A percentile compares a stretch with the other conserved stretches of the same genome.
Conservation (phyloP, 92 coral and sea anemone species). For the Palythoa heliodiscus region DNA sequence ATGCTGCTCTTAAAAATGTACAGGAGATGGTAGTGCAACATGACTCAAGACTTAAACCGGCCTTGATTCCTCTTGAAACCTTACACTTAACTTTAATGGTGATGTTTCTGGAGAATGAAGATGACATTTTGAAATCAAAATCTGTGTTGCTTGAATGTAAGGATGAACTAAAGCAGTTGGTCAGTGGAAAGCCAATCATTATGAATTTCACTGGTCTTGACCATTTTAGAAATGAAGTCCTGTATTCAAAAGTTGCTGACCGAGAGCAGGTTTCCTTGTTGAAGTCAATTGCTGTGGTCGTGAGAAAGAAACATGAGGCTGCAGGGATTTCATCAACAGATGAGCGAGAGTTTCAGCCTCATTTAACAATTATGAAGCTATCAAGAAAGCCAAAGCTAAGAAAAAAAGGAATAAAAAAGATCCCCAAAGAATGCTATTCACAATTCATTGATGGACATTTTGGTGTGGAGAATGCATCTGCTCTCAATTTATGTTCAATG, state of each 20-base stretch:
- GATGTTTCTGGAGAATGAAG: slow-evolving; percentile 70
- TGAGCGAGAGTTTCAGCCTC: slow-evolving; percentile 78
- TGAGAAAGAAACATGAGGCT: slow-evolving; percentile 59
- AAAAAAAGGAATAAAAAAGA: slow-evolving; percentile 74
- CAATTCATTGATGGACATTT: slow-evolving; percentile 63
- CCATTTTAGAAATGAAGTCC: slow-evolving; percentile 83
- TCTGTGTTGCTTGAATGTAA: slow-evolving; percentile 63
- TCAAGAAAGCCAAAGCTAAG: slow-evolving; percentile 70
- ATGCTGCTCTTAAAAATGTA: slow-evolving; percentile 63
- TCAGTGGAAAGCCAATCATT: slow-evolving; percentile 29
- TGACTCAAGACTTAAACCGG: slow-evolving; percentile 66
- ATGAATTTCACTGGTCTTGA: slow-evolving; percentile 82
- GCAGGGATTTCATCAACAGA: slow-evolving; percentile 73
- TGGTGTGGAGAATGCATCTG: slow-evolving; percentile 70
- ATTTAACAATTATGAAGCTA: slow-evolving; percentile 88
- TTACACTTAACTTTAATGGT: slow-evolving; percentile 92
- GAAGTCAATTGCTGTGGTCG: slow-evolving; percentile 55
- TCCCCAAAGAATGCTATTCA: slow-evolving; percentile 73
- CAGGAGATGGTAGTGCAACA: slow-evolving; percentile 77
- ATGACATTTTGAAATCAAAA: slow-evolving; percentile 66
- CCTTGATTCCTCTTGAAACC: slow-evolving; percentile 78
- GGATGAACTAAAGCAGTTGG: slow-evolving; percentile 47
- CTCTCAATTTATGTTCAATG: slow-evolving; percentile 89
- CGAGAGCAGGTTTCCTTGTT: slow-evolving; percentile 58
- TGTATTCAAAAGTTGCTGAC: slow-evolving; percentile 72